These are phyloP conservation scores for Cephalotes varians DNA, from an alignment of 2,888 invertebrate genomes.

Conservation along the genomic window DNA sequence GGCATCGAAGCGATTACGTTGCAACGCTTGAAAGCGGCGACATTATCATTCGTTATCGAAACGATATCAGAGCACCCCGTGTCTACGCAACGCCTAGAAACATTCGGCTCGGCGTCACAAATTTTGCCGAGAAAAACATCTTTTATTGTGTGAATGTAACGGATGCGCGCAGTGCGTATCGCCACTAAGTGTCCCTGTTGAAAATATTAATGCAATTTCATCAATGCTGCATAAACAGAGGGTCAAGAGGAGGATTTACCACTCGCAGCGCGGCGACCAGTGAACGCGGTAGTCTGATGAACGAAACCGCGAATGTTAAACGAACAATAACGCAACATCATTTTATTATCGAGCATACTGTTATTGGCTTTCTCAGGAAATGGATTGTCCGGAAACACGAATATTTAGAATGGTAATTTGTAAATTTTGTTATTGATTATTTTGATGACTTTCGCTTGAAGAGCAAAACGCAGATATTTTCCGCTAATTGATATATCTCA, in stretches of 20 bases:
- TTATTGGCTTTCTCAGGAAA: slow-evolving; percentile 9
- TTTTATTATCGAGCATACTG: not conserved
- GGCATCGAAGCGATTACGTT: not conserved
- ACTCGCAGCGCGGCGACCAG: slow-evolving; percentile 53
- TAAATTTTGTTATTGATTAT: not conserved
- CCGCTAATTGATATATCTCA: not conserved
- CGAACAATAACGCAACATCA: not conserved
- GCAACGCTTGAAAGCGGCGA: not conserved
- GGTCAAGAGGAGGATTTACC: slow-evolving; percentile 71
- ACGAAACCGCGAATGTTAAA: slow-evolving; percentile 53
- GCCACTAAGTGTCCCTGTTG: slow-evolving; percentile 53
- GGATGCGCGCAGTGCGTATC: slow-evolving; percentile 50
- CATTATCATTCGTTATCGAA: slow-evolving; percentile 14
- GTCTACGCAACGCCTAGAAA: slow-evolving; percentile 54
- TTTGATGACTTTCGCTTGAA: not conserved
- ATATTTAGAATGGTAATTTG: not conserved
- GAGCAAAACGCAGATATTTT: not conserved
- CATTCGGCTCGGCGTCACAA: slow-evolving; percentile 64
- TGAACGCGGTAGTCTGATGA: slow-evolving; percentile 34
- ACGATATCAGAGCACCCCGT: slow-evolving; percentile 46
- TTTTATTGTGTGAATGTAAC: slow-evolving; percentile 71
- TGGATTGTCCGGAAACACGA: not conserved
- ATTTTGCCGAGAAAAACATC: slow-evolving; percentile 71
- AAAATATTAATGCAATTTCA: slow-evolving; percentile 77
- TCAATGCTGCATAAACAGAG: slow-evolving; percentile 74